Conservation (phyloP, 2,888 invertebrate species). For the Oscheius onirici region DNA sequence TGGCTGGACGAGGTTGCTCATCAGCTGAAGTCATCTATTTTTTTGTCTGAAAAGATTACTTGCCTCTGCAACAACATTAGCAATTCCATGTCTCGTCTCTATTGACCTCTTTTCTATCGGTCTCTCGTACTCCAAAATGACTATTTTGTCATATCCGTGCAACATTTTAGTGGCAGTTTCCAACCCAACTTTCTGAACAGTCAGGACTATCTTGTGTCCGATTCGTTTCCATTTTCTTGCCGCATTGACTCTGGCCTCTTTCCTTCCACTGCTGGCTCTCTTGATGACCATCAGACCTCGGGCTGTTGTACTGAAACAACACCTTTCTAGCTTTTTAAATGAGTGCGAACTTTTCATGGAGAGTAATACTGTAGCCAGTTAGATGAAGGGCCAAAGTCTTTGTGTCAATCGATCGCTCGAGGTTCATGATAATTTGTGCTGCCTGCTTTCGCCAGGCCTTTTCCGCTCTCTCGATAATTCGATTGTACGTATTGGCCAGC, state of each 20-base stretch:
- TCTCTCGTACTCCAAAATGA: constrained; percentile 2
- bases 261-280: constrained; percentile 81
- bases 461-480: constrained; percentile 96
- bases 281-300: constrained; percentile 95
- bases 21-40: neutral
- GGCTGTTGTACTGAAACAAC: constrained; percentile 21
- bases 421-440: constrained; percentile 96
- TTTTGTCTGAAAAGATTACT: neutral
- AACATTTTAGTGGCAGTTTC: constrained; percentile 3
- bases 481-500: constrained; percentile 99
- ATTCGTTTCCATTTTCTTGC: constrained; percentile 1
- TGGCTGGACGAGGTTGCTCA: neutral
- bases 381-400: constrained; percentile 88
- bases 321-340: neutral
- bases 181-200: neutral
- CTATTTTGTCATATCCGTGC: neutral
- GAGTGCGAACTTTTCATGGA: constrained; percentile 30
- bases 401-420: constrained; percentile 91
- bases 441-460: constrained; percentile 98
- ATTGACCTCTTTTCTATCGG: neutral
- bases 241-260: constrained; percentile 2
- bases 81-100: neutral
- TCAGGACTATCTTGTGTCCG: neutral
- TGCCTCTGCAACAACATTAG: constrained; percentile 12
- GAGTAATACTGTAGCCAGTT: constrained; percentile 87